Evolutionary conservation across 2,113 vertebrate genomes (phyloP).

Genomic region (Onychostoma macrolepis): DNA sequence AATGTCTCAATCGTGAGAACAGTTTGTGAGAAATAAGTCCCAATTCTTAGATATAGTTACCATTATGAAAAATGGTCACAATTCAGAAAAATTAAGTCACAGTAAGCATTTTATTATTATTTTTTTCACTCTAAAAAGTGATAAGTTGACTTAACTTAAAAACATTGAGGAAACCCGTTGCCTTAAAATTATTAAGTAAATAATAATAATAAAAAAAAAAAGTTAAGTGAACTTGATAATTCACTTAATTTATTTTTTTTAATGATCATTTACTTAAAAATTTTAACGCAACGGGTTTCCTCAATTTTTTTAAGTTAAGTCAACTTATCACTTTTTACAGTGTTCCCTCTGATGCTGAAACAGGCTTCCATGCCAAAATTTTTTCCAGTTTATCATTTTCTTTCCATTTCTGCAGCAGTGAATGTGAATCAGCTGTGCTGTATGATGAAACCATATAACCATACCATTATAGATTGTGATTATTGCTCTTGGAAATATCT

Average conservation of each 20-base stretch:
- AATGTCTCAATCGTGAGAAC: not conserved
- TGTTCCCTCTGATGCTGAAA: not conserved
- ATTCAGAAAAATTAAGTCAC: not conserved
- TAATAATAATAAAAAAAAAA: too few relatives aligned
- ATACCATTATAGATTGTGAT: slow-evolving; percentile 51
- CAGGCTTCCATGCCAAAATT: not conserved
- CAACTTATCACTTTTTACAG: too few relatives aligned
- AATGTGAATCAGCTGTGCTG: slow-evolving; percentile 65
- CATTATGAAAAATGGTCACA: not conserved
- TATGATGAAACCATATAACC: slow-evolving; percentile 49
- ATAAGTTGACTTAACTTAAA: too few relatives aligned
- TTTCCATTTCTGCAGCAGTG: slow-evolving; percentile 61
- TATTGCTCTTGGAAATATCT: slow-evolving; percentile 43
- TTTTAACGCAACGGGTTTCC: too few relatives aligned
- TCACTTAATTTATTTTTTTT: too few relatives aligned
- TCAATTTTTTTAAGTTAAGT: too few relatives aligned
- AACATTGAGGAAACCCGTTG: too few relatives aligned
- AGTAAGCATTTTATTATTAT: not conserved
- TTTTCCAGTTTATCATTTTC: slow-evolving; percentile 57
- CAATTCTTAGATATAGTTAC: not conserved
- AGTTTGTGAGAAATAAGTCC: not conserved
- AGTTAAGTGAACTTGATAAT: too few relatives aligned
- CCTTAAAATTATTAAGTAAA: too few relatives aligned
- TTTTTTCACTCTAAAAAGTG: too few relatives aligned
- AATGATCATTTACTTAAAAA: too few relatives aligned